Percentiles rank a stretch among this genome's conserved stretches.
phyloP scores from a whole-genome alignment of 1,140 invertebrate genomes.

The Hydropsyche tenuis region DNA sequence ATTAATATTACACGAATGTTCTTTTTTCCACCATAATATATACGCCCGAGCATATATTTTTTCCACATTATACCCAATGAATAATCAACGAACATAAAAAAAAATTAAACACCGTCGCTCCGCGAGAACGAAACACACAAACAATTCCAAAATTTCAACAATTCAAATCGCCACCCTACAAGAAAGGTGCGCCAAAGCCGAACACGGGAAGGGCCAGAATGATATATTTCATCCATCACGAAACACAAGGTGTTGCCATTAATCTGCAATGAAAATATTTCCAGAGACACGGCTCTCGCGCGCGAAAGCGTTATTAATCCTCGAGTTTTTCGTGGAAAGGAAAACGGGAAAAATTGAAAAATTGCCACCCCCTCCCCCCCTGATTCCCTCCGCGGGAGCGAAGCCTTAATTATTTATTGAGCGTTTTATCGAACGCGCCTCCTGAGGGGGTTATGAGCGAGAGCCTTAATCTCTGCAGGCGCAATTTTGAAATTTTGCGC shows the following conservation, averaged over 20 bases:
- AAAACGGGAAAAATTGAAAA: conserved; percentile 31
- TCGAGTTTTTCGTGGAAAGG: not conserved
- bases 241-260: conserved; percentile 27
- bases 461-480: conserved; percentile 25
- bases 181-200: too few relatives aligned
- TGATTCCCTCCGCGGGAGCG: not conserved
- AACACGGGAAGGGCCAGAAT: not conserved
- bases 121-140: too few relatives aligned
- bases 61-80: too few relatives aligned
- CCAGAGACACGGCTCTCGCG: not conserved
- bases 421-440: conserved; percentile 29
- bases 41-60: too few relatives aligned
- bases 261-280: conserved; percentile 33
- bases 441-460: conserved; percentile 8
- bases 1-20: too few relatives aligned
- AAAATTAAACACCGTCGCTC: too few relatives aligned
- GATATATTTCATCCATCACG: conserved; percentile 27
- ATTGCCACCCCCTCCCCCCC: not conserved
- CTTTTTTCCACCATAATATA: too few relatives aligned
- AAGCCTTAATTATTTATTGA: conserved; percentile 33
- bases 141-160: too few relatives aligned
- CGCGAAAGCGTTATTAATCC: conserved; percentile 23
- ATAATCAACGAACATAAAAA: too few relatives aligned
- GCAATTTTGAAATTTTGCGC: conserved; percentile 41
- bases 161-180: too few relatives aligned